A percentile compares a stretch with the other conserved stretches of the same genome.
phyloP scores from a whole-genome alignment of 2,797 vertebrate species.

The Halcyon smyrnensis region DNA sequence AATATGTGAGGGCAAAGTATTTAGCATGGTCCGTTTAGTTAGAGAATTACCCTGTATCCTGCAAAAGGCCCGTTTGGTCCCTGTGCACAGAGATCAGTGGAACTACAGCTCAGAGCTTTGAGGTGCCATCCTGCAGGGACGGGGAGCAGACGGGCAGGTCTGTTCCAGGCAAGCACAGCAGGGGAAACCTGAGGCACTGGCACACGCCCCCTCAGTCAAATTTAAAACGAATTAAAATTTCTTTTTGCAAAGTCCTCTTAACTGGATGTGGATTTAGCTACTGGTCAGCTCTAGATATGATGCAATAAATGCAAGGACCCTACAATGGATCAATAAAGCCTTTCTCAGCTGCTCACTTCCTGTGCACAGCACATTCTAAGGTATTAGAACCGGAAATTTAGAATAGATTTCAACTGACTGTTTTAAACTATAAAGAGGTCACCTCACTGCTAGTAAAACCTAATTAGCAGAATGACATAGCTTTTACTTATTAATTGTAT shows the following conservation, averaged over 20 bases:
- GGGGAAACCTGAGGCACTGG: neutral
- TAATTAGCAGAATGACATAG: constrained; percentile 66
- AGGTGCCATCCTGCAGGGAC: neutral
- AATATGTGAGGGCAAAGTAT: accelerated
- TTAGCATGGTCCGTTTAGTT: neutral
- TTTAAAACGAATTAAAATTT: neutral
- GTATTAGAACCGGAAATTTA: neutral
- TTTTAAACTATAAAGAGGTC: constrained; percentile 16
- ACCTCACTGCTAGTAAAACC: constrained; percentile 51
- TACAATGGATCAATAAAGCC: neutral
- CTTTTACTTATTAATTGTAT: constrained; percentile 59
- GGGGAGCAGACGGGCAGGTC: neutral
- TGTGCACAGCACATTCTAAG: neutral
- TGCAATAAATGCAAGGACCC: neutral
- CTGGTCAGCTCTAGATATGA: neutral
- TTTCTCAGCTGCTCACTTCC: neutral
- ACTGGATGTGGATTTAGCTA: neutral
- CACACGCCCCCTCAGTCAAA: neutral
- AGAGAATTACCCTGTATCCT: neutral
- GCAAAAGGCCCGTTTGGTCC: neutral
- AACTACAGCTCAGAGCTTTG: neutral
- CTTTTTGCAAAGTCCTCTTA: neutral
- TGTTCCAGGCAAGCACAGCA: neutral
- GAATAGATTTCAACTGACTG: neutral
- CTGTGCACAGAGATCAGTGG: accelerated